A percentile compares a stretch with the other conserved stretches of the same genome.
Evolutionary conservation across 2,888 invertebrate species (phyloP).

Genomic region (Sycophila texana): DNA sequence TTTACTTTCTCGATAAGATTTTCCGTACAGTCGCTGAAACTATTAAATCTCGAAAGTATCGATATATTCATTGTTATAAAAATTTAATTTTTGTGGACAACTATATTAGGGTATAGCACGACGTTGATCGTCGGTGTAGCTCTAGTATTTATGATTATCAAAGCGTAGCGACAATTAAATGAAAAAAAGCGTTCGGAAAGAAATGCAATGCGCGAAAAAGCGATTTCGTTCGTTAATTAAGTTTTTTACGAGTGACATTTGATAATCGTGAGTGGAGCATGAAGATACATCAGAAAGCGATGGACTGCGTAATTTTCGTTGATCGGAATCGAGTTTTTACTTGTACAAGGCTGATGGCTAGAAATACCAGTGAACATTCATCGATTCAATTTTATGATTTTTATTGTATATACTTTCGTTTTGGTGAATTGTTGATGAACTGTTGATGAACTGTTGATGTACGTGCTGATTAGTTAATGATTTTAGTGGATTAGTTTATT

Average conservation of each 20-base stretch:
- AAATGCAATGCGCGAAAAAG: no score
- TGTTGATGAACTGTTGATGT: neutral
- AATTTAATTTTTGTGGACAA: constrained; percentile 1
- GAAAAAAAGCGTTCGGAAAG: neutral
- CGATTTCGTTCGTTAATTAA: neutral
- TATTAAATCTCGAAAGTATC: no score
- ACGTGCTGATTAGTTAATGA: neutral
- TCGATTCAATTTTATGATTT: neutral
- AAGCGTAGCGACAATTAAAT: neutral
- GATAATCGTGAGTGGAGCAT: neutral
- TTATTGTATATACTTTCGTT: neutral
- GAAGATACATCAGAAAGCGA: neutral
- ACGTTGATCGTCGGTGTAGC: constrained; percentile 31
- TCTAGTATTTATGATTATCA: neutral
- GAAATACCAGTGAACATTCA: neutral
- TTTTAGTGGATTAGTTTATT: constrained; percentile 3
- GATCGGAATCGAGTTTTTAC: neutral
- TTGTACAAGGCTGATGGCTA: neutral
- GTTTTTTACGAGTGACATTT: constrained; percentile 4
- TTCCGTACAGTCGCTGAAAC: no score
- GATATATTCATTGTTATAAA: neutral
- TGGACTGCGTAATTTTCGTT: neutral
- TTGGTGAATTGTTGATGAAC: neutral
- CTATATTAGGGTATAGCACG: neutral
- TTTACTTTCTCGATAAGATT: no score